Evolutionary conservation across 2,888 invertebrate species (phyloP).

Genomic region (Drosophila atripex): DNA sequence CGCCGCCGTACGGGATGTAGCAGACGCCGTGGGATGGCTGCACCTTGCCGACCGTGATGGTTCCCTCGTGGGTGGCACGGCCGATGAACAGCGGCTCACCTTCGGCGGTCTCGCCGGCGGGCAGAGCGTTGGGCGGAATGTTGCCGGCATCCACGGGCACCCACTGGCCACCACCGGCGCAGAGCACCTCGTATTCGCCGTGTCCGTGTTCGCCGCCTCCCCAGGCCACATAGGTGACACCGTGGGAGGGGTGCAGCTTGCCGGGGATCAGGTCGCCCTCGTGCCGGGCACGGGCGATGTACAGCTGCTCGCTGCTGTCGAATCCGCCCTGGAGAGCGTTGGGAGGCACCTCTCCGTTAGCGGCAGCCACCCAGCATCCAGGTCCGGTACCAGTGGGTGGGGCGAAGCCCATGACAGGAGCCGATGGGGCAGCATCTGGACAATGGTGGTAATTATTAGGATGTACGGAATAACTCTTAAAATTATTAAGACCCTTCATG

Average conservation of each 20-base stretch:
- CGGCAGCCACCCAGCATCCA: conserved; percentile 86
- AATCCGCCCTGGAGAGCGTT: conserved; percentile 88
- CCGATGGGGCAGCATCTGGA: conserved; percentile 71
- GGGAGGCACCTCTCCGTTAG: conserved; percentile 88
- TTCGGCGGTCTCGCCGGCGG: conserved; percentile 89
- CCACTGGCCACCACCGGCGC: conserved; percentile 87
- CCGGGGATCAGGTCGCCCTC: conserved; percentile 91
- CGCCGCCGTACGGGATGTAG: conserved; percentile 93
- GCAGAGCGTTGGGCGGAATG: conserved; percentile 90
- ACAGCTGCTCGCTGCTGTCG: conserved; percentile 86
- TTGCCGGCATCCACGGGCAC: conserved; percentile 86
- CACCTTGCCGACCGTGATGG: conserved; percentile 91
- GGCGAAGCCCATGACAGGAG: conserved; percentile 70
- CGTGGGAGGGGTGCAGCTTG: conserved; percentile 88
- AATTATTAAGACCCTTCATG: too few species aligned
- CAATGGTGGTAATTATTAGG: neutral
- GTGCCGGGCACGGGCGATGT: conserved; percentile 88
- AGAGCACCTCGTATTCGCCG: conserved; percentile 88
- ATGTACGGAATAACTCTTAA: neutral
- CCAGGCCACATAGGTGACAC: conserved; percentile 90
- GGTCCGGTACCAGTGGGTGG: conserved; percentile 78
- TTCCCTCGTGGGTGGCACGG: conserved; percentile 90
- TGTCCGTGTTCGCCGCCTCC: conserved; percentile 90
- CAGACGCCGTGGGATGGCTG: conserved; percentile 92
- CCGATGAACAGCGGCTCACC: conserved; percentile 92